Conservation (phyloP, 2,113 vertebrate genomes). For the Campylorhamphus procurvoides region DNA sequence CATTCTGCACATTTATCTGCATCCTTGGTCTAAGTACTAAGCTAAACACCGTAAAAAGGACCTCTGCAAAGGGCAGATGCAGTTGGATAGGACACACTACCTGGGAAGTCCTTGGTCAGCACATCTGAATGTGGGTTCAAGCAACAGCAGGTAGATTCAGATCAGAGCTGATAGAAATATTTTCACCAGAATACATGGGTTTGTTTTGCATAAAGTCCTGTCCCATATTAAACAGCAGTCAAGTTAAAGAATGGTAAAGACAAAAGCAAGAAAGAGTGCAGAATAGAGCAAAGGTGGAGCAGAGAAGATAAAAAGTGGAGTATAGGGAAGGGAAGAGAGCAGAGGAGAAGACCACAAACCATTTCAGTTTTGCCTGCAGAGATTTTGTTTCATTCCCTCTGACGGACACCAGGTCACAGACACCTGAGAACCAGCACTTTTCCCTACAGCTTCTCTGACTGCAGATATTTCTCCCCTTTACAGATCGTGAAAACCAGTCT, state of each 20-base stretch:
- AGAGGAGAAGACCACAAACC: background rate
- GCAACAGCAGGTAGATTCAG: background rate
- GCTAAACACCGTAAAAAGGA: background rate
- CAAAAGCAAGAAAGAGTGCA: background rate
- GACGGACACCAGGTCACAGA: too few species aligned
- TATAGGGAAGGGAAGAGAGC: background rate
- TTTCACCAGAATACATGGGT: background rate
- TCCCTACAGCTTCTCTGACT: background rate
- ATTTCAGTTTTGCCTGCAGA: background rate
- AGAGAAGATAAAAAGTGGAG: background rate
- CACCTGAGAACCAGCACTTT: background rate
- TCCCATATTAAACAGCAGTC: background rate
- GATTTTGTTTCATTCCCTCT: background rate
- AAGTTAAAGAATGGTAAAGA: background rate
- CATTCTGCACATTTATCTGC: background rate
- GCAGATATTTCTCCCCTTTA: background rate
- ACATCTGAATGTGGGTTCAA: background rate
- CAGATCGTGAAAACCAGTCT: constrained; percentile 79
- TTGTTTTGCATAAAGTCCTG: background rate
- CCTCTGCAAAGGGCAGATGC: background rate
- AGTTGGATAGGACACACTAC: background rate
- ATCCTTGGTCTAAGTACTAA: background rate
- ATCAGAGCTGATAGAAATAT: background rate
- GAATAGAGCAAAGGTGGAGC: background rate
- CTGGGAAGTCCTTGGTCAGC: background rate